Evolutionary conservation across 2,113 vertebrate species (phyloP), one percentile per base, ranked within the genome.

Genomic region (Rhynchomys soricoides): DNA sequence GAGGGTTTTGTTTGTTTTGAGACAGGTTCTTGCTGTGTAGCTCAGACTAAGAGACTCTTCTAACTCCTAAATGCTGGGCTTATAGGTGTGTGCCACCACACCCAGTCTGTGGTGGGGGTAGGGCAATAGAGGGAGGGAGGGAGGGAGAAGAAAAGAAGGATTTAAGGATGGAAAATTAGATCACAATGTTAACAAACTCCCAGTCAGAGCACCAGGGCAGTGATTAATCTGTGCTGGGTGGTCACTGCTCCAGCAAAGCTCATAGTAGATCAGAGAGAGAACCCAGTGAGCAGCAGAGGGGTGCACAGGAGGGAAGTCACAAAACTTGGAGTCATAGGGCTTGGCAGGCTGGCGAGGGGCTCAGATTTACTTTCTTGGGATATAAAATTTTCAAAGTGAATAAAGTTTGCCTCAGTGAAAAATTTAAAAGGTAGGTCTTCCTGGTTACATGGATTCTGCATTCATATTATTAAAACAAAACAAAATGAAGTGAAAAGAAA

Each of bases 121-220:
- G 16, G 12, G 10, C 3, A 11, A 3, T 10, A 11, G n/a, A 55
- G 31, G 1, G 78, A 43, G 9, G 37, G 37, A 29, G 6, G 19
- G 24, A 55, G 48, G 55, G 34, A 26, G 81, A 83, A 22, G 17
- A 52, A 16, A 16, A 94, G 70, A 94, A 64, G 7, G 79, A 55
- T 71, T 93, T 77, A 88, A 90, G 90, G 70, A 73, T 88, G n/a
- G 87, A 87, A 71, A 94, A 74, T 1, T 45, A 45, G 29, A 74
- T 85, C 7, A 68, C 31, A 90, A 68, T 92, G 85, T 74, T 93
- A 68, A 37, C 81, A 94, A 48, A 48, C 3, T 43, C 1, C 29
- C 64, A 74, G 7, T 90, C 19, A 78, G n/a, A 82, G 71, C 71
- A 57, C 15, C 24, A 95, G 66, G 31, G 48, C 45, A 48, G 24